Conservation (phyloP, 1,140 invertebrate species). For the Phocides pigmalion region DNA sequence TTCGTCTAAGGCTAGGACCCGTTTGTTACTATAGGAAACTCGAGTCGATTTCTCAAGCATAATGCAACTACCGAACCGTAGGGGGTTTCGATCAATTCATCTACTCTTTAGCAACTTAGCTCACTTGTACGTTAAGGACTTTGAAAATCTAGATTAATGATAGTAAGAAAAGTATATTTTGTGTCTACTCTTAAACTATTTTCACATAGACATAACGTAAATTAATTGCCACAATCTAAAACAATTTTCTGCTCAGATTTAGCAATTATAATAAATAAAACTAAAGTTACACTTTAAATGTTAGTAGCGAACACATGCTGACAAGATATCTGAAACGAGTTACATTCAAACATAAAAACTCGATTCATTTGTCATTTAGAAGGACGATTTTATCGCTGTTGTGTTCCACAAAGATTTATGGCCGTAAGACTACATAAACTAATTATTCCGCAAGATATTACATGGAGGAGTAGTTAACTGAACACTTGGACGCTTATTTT, state of each 20-base stretch:
- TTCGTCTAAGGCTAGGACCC: conserved; percentile 48
- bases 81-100: conserved; percentile 18
- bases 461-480: conserved; percentile 8
- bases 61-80: conserved; percentile 29
- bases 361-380: conserved; percentile 34
- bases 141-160: conserved; percentile 22
- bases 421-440: conserved; percentile 21
- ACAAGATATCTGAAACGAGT: conserved; percentile 33
- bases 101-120: conserved; percentile 7
- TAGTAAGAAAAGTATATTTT: too few species aligned
- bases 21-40: conserved; percentile 51
- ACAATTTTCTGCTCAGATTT: not conserved
- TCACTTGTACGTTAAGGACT: conserved; percentile 4
- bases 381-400: conserved; percentile 34
- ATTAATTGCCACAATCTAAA: not conserved
- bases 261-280: conserved; percentile 19
- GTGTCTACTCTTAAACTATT: not conserved
- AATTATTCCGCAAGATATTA: conserved; percentile 29
- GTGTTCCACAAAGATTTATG: conserved; percentile 31
- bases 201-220: not conserved
- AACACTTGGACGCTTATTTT: conserved; percentile 18
- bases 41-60: conserved; percentile 32
- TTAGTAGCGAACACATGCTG: conserved; percentile 25
- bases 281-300: conserved; percentile 17
- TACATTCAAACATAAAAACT: conserved; percentile 34